These are phyloP conservation scores for Euwallacea similis DNA, from an alignment of 1,140 invertebrate genomes.

Conservation along the genomic window DNA sequence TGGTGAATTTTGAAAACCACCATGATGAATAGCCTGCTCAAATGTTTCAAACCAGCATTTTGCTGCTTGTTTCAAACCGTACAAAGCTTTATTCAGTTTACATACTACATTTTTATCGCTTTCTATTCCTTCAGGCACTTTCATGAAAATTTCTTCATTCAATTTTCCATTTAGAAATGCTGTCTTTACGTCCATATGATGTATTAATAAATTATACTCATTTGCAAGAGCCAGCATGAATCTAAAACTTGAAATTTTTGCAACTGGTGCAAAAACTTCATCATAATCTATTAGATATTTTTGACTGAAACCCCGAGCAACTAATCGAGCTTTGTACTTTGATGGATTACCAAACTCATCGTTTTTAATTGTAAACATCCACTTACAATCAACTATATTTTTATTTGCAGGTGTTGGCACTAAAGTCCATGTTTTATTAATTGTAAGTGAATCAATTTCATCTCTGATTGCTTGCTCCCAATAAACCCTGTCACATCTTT, in stretches of 20 bases:
- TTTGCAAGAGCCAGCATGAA: too few species aligned
- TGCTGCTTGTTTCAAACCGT: constrained; percentile 15
- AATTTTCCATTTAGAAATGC: constrained; percentile 52
- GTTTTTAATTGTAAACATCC: background rate
- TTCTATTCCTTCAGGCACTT: constrained; percentile 50
- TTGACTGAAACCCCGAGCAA: constrained; percentile 53
- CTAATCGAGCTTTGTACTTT: constrained; percentile 54
- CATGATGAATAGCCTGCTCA: background rate
- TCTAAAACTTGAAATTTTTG: constrained; percentile 44
- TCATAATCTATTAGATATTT: constrained; percentile 49
- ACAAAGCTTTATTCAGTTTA: constrained; percentile 9
- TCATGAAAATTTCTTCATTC: constrained; percentile 51
- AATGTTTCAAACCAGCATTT: constrained; percentile 22
- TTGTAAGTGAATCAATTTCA: constrained; percentile 50
- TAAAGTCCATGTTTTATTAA: constrained; percentile 53
- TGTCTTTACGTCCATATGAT: constrained; percentile 54
- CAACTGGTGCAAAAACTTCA: constrained; percentile 46
- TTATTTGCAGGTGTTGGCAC: constrained; percentile 50
- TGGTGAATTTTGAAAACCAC: background rate
- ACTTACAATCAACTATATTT: background rate
- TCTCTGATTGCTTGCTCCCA: constrained; percentile 52
- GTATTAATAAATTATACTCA: background rate
- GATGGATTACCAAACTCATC: too few species aligned
- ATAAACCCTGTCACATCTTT: constrained; percentile 41
- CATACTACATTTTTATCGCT: constrained; percentile 15